A percentile compares a stretch with the other conserved stretches of the same genome.
Evolutionary conservation across 2,888 invertebrate genomes (phyloP).

Genomic region (Atethmia centrago): DNA sequence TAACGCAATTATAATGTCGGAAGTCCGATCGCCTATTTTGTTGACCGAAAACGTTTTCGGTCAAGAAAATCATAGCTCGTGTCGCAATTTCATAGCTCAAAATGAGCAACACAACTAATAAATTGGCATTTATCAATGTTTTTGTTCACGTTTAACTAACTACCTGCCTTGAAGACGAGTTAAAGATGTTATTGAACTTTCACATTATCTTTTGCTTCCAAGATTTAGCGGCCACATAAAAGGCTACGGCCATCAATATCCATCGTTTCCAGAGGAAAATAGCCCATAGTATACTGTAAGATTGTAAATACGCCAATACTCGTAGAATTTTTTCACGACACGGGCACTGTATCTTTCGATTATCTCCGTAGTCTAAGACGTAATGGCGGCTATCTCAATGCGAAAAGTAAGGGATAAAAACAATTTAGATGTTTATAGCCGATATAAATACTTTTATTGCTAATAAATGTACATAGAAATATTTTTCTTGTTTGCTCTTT

Average conservation of each 20-base stretch:
- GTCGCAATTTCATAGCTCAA: too few species aligned
- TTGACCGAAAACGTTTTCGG: background rate
- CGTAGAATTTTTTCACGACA: conserved; percentile 57
- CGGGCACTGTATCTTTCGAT: conserved; percentile 40
- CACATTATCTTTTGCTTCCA: conserved; percentile 16
- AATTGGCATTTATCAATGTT: background rate
- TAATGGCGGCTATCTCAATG: conserved; percentile 41
- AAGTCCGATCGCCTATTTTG: background rate
- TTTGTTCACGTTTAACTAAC: background rate
- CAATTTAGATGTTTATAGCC: conserved; percentile 19
- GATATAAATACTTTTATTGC: conserved; percentile 33
- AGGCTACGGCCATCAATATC: conserved; percentile 48
- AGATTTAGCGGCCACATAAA: conserved; percentile 53
- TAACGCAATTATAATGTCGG: background rate
- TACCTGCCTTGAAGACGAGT: background rate
- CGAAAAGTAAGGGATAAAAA: conserved; percentile 5
- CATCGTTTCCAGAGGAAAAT: conserved; percentile 52
- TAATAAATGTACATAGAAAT: conserved; percentile 38
- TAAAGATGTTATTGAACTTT: conserved; percentile 32
- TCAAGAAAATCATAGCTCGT: too few species aligned
- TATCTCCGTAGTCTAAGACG: conserved; percentile 26
- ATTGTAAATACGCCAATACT: conserved; percentile 48
- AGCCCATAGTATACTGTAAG: conserved; percentile 45
- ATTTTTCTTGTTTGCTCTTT: background rate
- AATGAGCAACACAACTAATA: background rate